Evolutionary conservation across 2,797 vertebrate genomes (phyloP), one percentile per base, ranked within the genome.

Genomic region (Naso thynnoides): DNA sequence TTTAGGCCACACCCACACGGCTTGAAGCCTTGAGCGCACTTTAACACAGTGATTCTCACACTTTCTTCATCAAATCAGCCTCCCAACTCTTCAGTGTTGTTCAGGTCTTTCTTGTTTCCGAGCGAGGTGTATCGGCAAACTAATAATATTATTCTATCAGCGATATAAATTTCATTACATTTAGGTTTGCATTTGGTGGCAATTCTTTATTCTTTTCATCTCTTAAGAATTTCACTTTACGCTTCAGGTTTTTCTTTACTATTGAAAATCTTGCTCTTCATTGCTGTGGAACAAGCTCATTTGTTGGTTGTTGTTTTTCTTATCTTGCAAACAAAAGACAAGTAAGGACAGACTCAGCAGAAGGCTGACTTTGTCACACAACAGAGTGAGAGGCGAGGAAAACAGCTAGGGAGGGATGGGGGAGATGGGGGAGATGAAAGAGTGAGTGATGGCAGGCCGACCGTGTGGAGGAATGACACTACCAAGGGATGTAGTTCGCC

Each of bases 401-500:
- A 29, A 16, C 42, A 67, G 59, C 23, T 18, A 55, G 23, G 56
- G 27, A 77, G 4, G 73, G 24, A 68, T 2, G 18, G 48, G 24
- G 73, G 7, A 76, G 21, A 59, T 27, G 3, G n/a, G 6, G 47
- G 52, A 64, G 60, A 74, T 62, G 42, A 83, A 58, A 70, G 36
- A 59, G 16, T 54, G 73, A 81, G 57, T 65, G 79, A 85, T 13
- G 5, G 65, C 72, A 67, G 78, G 66, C 36, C 2, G 29, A 49
- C 57, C 19, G 7, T 50, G 57, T 49, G 54, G 63, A 75, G 47
- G 41, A 79, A 44, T 76, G 76, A 82, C 67, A 64, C 63, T 29
- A 72, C 76, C 62, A 80, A 69, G 82, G 76, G 57, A 85, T 64
- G 62, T 26, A 47, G 63, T 83, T 61, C 84, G 78, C 77, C 84